phyloP scores from a whole-genome alignment of 2,888 invertebrate species.

The Aleiodes leptofemur region DNA sequence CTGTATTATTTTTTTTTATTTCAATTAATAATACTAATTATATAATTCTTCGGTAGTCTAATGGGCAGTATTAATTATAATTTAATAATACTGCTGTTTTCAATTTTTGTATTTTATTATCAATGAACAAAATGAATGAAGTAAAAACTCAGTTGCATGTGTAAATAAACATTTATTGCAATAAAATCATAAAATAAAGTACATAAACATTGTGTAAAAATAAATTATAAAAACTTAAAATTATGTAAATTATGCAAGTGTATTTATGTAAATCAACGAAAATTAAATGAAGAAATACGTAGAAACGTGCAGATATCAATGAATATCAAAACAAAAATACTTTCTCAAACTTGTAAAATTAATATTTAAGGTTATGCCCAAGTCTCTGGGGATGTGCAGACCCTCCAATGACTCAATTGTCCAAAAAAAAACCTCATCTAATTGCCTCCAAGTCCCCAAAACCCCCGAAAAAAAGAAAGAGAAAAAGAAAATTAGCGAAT shows the following conservation, averaged over 20 bases:
- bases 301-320: constrained; percentile 1
- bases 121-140: constrained; percentile 33
- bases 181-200: constrained; percentile 37
- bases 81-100: neutral
- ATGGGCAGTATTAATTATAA: too few species aligned
- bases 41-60: too few species aligned
- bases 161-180: constrained; percentile 43
- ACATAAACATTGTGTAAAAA: constrained; percentile 20
- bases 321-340: neutral
- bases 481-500: too few species aligned
- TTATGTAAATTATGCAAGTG: constrained; percentile 27
- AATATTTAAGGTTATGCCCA: constrained; percentile 1
- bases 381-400: too few species aligned
- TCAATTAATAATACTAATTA: too few species aligned
- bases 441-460: too few species aligned
- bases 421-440: too few species aligned
- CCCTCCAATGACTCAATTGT: too few species aligned
- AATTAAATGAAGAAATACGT: neutral
- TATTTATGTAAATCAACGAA: neutral
- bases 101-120: constrained; percentile 16
- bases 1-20: constrained; percentile 7
- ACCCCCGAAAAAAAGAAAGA: too few species aligned
- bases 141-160: constrained; percentile 39
- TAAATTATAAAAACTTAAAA: constrained; percentile 4
- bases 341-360: too few species aligned